Percentiles rank a stretch among this genome's conserved stretches.
Conservation (phyloP, 2,888 invertebrate genomes). For the Chaetogeoica ovagalla region DNA sequence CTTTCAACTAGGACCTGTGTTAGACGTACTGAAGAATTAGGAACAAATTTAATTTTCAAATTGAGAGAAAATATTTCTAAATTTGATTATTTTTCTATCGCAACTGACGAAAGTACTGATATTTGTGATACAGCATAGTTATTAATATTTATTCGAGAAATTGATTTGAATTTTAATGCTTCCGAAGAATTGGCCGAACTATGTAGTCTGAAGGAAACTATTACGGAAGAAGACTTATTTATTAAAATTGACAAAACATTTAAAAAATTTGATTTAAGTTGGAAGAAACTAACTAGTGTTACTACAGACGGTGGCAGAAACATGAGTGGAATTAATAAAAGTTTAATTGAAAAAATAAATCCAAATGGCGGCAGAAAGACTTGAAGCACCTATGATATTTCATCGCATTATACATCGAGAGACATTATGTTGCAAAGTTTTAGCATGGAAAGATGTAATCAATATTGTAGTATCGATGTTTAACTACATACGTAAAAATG, state of each 20-base stretch:
- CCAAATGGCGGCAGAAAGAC: neutral
- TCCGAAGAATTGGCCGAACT: neutral
- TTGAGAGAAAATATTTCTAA: neutral
- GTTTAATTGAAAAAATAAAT: neutral
- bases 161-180: neutral
- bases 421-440: neutral
- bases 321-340: neutral
- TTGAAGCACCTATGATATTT: neutral
- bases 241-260: constrained; percentile 8
- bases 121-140: no score
- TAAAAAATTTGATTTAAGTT: neutral
- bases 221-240: neutral
- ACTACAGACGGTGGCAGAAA: neutral
- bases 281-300: neutral
- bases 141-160: neutral
- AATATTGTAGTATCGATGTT: neutral
- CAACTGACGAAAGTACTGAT: no score
- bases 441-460: neutral
- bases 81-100: no score
- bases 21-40: no score
- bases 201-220: neutral
- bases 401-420: neutral
- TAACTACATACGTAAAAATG: neutral
- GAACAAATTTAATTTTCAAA: neutral
- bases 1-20: no score